A percentile compares a stretch with the other conserved stretches of the same genome.
These are phyloP conservation scores for Zaprionus lachaisei DNA, from an alignment of 1,140 invertebrate species.

Conservation along the genomic window DNA sequence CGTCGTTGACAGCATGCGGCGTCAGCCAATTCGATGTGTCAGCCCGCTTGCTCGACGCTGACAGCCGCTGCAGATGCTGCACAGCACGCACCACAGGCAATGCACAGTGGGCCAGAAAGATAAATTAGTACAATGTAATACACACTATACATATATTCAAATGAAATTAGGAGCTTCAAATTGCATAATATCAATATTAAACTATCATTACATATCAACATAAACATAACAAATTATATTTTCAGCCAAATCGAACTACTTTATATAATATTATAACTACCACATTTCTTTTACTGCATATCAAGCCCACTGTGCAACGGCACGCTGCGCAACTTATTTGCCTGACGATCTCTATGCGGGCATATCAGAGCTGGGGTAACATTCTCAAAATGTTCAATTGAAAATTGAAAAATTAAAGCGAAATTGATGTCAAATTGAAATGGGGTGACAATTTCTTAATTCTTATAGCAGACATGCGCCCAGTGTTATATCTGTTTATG, in stretches of 20 bases:
- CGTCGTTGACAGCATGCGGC: constrained; percentile 24
- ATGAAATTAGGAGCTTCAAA: too few relatives aligned
- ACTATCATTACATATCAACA: too few relatives aligned
- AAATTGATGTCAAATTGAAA: not conserved
- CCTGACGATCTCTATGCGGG: not conserved
- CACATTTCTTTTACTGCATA: too few relatives aligned
- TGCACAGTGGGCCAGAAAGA: not conserved
- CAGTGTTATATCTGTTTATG: not conserved
- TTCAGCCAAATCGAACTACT: too few relatives aligned
- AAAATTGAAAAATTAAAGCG: not conserved
- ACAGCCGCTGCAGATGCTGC: not conserved
- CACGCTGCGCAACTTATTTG: not conserved
- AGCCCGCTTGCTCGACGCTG: not conserved
- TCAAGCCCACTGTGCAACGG: too few relatives aligned
- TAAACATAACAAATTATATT: too few relatives aligned
- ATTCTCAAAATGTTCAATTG: not conserved
- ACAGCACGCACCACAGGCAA: not conserved
- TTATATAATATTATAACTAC: too few relatives aligned
- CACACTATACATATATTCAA: not conserved
- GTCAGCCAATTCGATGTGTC: constrained; percentile 4
- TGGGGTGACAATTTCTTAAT: not conserved
- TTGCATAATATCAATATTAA: too few relatives aligned
- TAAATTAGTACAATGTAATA: not conserved
- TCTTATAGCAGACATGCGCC: not conserved
- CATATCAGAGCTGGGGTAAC: not conserved